Percentiles rank a stretch among this genome's conserved stretches.
Evolutionary conservation across 2,888 invertebrate genomes (phyloP).

Genomic region (Tillus elongatus): DNA sequence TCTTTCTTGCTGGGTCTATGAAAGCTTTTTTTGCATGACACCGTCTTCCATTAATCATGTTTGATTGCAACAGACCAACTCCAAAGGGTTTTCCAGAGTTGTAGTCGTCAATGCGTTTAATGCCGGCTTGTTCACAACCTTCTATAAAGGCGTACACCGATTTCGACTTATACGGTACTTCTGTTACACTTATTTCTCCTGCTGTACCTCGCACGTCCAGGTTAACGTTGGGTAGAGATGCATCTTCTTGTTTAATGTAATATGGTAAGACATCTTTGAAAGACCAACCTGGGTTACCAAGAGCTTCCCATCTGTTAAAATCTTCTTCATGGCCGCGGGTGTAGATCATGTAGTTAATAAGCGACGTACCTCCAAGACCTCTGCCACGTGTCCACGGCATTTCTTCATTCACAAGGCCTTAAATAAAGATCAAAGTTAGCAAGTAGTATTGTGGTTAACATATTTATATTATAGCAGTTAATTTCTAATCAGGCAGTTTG

Average conservation of each 20-base stretch:
- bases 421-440: too few relatives aligned
- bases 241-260: constrained; percentile 52
- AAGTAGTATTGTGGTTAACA: too few relatives aligned
- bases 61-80: constrained; percentile 53
- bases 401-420: not conserved
- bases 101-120: constrained; percentile 55
- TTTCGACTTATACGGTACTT: constrained; percentile 40
- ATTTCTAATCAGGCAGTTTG: too few relatives aligned
- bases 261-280: constrained; percentile 51
- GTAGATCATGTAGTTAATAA: constrained; percentile 14
- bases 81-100: constrained; percentile 56
- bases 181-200: constrained; percentile 46
- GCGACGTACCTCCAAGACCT: constrained; percentile 9
- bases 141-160: constrained; percentile 49
- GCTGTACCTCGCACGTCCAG: constrained; percentile 50
- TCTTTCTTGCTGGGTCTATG: constrained; percentile 49
- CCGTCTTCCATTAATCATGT: constrained; percentile 50
- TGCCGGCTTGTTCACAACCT: constrained; percentile 57
- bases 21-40: constrained; percentile 59
- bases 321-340: constrained; percentile 11
- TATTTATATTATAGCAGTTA: too few relatives aligned
- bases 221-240: constrained; percentile 32
- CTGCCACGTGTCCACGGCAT: constrained; percentile 11
- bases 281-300: constrained; percentile 40
- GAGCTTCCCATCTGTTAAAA: constrained; percentile 26